These are phyloP conservation scores for Ptyas mucosa DNA, from an alignment of 2,113 vertebrate genomes.

Conservation along the genomic window DNA sequence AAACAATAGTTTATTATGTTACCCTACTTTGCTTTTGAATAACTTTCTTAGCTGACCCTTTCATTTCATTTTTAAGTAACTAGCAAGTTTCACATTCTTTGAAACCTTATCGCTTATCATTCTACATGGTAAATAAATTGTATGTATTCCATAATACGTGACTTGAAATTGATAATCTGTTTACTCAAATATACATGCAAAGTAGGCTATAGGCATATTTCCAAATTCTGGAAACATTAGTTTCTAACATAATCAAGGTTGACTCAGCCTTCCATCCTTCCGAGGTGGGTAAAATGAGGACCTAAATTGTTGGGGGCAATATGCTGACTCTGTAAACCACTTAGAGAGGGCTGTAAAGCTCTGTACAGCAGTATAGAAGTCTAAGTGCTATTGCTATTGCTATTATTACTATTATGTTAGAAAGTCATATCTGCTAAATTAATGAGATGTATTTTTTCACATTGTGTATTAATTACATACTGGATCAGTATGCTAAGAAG, in stretches of 20 bases:
- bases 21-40: neutral
- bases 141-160: neutral
- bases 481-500: neutral
- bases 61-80: neutral
- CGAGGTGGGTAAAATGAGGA: too few relatives aligned
- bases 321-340: too few relatives aligned
- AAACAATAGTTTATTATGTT: neutral
- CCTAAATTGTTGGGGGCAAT: too few relatives aligned
- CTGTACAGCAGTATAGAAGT: too few relatives aligned
- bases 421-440: neutral
- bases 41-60: neutral
- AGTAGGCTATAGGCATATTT: neutral
- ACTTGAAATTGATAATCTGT: neutral
- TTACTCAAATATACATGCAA: neutral
- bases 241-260: neutral
- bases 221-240: neutral
- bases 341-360: too few relatives aligned
- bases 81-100: neutral
- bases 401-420: neutral
- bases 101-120: neutral
- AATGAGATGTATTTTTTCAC: neutral
- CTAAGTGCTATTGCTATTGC: too few relatives aligned
- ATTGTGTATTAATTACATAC: neutral
- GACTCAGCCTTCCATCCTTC: too few relatives aligned
- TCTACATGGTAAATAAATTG: neutral